Evolutionary conservation across 2,797 vertebrate genomes (phyloP).

Genomic region (Syngnathus acus): DNA sequence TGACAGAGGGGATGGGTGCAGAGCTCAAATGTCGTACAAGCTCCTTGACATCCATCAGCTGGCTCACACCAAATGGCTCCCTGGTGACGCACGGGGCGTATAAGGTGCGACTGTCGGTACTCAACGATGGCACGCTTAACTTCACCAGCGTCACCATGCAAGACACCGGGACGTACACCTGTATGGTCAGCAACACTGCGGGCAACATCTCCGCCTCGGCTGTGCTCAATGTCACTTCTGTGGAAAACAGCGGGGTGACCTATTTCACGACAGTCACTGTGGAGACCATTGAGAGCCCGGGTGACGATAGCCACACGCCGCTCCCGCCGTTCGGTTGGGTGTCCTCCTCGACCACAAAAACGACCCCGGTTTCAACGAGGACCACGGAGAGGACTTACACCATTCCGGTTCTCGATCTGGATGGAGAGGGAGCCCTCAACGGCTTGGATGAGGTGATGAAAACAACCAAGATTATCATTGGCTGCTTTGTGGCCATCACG

Average conservation of each 20-base stretch:
- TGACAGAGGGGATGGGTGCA: slow-evolving; percentile 94
- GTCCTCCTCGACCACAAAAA: slow-evolving; percentile 83
- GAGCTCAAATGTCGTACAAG: slow-evolving; percentile 95
- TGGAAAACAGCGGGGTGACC: slow-evolving; percentile 85
- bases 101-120: slow-evolving; percentile 88
- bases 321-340: slow-evolving; percentile 85
- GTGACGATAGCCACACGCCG: slow-evolving; percentile 86
- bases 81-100: slow-evolving; percentile 93
- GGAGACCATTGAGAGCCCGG: slow-evolving; percentile 89
- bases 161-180: slow-evolving; percentile 96
- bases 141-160: slow-evolving; percentile 92
- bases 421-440: slow-evolving; percentile 76
- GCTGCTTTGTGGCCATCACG: slow-evolving; percentile 98
- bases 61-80: slow-evolving; percentile 95
- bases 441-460: slow-evolving; percentile 99
- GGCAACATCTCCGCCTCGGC: slow-evolving; percentile 97
- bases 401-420: slow-evolving; percentile 82
- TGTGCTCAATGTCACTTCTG: slow-evolving; percentile 89
- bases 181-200: slow-evolving; percentile 96
- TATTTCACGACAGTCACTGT: slow-evolving; percentile 98
- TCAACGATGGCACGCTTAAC: slow-evolving; percentile 93
- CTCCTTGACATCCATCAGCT: slow-evolving; percentile 91
- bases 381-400: slow-evolving; percentile 91
- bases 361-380: slow-evolving; percentile 83
- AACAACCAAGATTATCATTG: slow-evolving; percentile 99